phyloP scores from a whole-genome alignment of 2,797 vertebrate species.

The Florisuga fusca region DNA sequence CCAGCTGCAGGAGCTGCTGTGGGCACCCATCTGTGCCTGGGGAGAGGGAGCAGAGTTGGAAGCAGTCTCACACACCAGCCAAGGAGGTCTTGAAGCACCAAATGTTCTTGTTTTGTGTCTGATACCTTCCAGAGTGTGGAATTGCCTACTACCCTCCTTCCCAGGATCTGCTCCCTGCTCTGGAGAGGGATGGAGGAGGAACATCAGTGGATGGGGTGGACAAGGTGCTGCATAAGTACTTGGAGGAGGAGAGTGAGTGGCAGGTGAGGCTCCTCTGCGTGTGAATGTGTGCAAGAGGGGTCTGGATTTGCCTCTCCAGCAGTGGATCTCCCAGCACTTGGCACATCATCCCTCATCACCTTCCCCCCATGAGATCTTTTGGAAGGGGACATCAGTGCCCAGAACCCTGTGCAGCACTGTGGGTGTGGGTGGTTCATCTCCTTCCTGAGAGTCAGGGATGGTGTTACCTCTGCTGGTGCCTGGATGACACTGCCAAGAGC shows the following conservation, averaged over 20 bases:
- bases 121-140: slow-evolving; percentile 83
- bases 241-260: slow-evolving; percentile 82
- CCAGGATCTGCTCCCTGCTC: slow-evolving; percentile 85
- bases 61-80: background rate
- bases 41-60: background rate
- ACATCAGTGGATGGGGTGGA: slow-evolving; percentile 55
- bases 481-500: background rate
- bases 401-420: background rate
- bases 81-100: background rate
- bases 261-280: slow-evolving; percentile 76
- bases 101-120: background rate
- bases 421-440: background rate
- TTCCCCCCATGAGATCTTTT: background rate
- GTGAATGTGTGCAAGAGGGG: background rate
- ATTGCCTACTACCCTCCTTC: slow-evolving; percentile 90
- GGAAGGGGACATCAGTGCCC: background rate
- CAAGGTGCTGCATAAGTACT: slow-evolving; percentile 66
- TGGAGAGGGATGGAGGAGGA: slow-evolving; percentile 82
- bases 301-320: background rate
- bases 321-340: background rate
- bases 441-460: background rate
- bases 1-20: background rate
- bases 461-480: background rate
- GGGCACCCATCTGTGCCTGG: background rate
- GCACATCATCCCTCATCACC: background rate